These are phyloP conservation scores for Dromiciops gliroides DNA, from an alignment of 2,113 vertebrate genomes.

Conservation along the genomic window DNA sequence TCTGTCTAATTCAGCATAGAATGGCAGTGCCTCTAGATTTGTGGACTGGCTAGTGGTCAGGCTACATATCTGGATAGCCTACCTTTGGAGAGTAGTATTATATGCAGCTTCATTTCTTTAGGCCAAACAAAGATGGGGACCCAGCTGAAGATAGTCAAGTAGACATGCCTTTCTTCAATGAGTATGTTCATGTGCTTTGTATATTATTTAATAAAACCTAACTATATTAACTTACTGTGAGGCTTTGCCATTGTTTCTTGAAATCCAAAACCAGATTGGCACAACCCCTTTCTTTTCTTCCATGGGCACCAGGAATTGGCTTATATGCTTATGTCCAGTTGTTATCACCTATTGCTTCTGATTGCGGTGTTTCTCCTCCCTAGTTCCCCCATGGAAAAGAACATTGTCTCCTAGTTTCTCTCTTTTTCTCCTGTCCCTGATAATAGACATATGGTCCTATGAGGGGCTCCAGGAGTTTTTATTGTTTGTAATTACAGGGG, in stretches of 20 bases:
- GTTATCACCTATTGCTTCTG: not conserved
- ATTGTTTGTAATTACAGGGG: not conserved
- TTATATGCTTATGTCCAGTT: not conserved
- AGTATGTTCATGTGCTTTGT: not conserved
- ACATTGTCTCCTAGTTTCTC: not conserved
- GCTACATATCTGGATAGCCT: not conserved
- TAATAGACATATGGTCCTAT: slow-evolving; percentile 1
- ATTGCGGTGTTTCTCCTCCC: not conserved
- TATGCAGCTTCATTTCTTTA: not conserved
- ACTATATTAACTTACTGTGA: not conserved
- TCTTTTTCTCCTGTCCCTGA: not conserved
- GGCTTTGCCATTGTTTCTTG: not conserved
- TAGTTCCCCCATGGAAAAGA: not conserved
- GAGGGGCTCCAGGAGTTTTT: not conserved
- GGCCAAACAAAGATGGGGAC: not conserved
- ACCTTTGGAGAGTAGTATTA: not conserved
- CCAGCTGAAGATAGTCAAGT: too few species aligned
- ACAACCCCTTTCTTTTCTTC: not conserved
- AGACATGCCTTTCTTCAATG: not conserved
- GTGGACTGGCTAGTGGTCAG: too few species aligned
- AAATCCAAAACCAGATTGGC: not conserved
- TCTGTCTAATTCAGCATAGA: not conserved
- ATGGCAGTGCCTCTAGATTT: not conserved
- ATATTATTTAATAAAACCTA: not conserved
- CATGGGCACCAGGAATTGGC: not conserved